A percentile compares a stretch with the other conserved stretches of the same genome.
Conservation (phyloP, 2,888 invertebrate species). For the Tipula helvola region DNA sequence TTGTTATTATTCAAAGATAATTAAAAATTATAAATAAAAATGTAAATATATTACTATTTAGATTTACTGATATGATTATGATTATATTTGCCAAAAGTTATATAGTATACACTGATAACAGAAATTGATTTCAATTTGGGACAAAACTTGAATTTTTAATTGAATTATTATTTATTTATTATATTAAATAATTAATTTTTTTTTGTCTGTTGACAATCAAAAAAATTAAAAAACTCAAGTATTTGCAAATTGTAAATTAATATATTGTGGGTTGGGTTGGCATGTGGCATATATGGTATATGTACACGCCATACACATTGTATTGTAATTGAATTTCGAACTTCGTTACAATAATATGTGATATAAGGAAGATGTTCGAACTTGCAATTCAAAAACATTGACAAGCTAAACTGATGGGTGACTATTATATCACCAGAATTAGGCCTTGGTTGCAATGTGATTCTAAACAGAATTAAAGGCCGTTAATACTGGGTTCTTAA, state of each 20-base stretch:
- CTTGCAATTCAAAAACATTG: too few species aligned
- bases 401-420: too few species aligned
- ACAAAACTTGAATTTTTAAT: not conserved
- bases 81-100: not conserved
- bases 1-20: not conserved
- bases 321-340: too few species aligned
- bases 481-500: too few species aligned
- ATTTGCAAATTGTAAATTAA: not conserved
- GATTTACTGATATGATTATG: not conserved
- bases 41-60: not conserved
- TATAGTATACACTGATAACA: not conserved
- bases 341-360: too few species aligned
- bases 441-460: too few species aligned
- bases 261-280: not conserved
- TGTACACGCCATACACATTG: too few species aligned
- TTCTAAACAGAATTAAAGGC: too few species aligned
- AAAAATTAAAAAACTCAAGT: not conserved
- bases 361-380: too few species aligned
- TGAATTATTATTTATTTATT: constrained; percentile 4
- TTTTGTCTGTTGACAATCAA: not conserved
- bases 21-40: not conserved
- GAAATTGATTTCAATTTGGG: not conserved
- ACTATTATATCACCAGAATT: too few species aligned
- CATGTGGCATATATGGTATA: too few species aligned
- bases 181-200: not conserved